These are phyloP conservation scores for Petroica traversi DNA, from an alignment of 2,113 vertebrate species.

Conservation along the genomic window DNA sequence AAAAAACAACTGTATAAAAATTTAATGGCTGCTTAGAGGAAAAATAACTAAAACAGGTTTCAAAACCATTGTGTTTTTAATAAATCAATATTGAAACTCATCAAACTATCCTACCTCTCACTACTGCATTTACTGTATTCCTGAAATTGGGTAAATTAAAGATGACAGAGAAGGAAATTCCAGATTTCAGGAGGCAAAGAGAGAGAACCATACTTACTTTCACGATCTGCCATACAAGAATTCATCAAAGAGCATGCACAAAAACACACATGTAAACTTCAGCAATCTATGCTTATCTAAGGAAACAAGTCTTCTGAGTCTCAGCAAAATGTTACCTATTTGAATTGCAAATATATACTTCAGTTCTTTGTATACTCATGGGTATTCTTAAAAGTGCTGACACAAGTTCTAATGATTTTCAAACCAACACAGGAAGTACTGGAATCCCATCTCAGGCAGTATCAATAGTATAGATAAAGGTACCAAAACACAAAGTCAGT, in stretches of 20 bases:
- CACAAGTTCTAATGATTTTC: neutral
- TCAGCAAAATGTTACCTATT: neutral
- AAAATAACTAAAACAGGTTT: constrained; percentile 32
- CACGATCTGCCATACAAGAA: constrained; percentile 35
- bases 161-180: constrained; percentile 61
- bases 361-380: neutral
- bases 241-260: constrained; percentile 14
- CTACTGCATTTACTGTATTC: constrained; percentile 25
- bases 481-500: neutral
- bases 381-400: neutral
- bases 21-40: neutral
- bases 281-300: neutral
- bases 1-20: neutral
- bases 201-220: constrained; percentile 41
- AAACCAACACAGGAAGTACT: neutral
- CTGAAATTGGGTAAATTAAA: constrained; percentile 57
- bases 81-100: neutral
- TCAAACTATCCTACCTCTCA: neutral
- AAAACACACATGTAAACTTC: neutral
- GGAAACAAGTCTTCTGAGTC: neutral
- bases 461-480: neutral
- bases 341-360: neutral
- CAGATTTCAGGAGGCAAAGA: constrained; percentile 40
- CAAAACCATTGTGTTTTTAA: constrained; percentile 26
- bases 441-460: neutral